Base-by-base conservation (phyloP, 1,140 invertebrate species). In the Acyrthosiphon pisum region DNA sequence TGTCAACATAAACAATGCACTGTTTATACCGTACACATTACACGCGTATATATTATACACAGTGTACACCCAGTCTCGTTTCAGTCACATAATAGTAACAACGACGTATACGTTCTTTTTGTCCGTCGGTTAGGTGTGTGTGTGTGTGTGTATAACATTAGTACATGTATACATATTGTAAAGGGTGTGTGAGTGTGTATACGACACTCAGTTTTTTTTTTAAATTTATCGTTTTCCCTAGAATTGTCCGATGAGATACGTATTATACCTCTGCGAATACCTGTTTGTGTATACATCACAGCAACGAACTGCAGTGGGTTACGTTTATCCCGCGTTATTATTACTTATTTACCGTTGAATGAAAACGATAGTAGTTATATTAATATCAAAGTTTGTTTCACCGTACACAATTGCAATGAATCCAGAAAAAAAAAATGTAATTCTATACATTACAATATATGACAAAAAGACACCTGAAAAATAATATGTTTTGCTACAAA, bases 1-100 rank as follows among this genome's bases (percentile, higher is more conserved):
- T 92, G 91, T 92, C 91, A 92, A 92, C 91, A 92, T 92, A 83
- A 92, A 92, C 91, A 92, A 92, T 92, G 26, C 88, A 14, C 87
- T 37, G 48, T 89, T 50, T 89, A 89, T 53, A 89, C 50, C 48
- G 50, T 26, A 76, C 44, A 60, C 46, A 53, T 50, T 37, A 48
- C 44, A 41, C 30, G n/a, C 30, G n/a, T 89, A 89, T 44, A 90
- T 68, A 37, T 2, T 37, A 46, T 76, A 60, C 41, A 41, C 37
- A 46, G 26, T 35, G 35, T 83, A 11, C 90, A 50, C 44, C 44
- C 68, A 83, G 76, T 92, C n/a, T 81, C 46, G 76, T 81, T 83
- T 83, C 68, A 53, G 60, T 92, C 60, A 83, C 44, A 81, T 83
- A 48, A 81, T 83, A 50, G 91, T 83, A 76, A 92, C 41, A 83